Conservation (phyloP, 1,140 invertebrate species). For the Carcinoscorpius rotundicauda region DNA sequence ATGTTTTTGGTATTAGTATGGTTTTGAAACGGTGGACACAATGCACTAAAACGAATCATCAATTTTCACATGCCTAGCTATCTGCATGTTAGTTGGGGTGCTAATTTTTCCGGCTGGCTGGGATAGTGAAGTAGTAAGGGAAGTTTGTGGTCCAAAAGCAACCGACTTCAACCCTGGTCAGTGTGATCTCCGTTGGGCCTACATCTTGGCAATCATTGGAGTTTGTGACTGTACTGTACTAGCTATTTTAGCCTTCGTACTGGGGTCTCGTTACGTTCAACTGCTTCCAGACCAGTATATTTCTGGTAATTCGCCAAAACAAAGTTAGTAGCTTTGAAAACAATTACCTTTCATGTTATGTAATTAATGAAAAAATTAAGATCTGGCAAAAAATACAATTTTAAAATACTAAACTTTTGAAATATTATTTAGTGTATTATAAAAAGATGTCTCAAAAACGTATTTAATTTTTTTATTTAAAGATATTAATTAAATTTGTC, state of each 20-base stretch:
- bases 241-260: conserved; percentile 79
- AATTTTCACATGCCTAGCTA: conserved; percentile 40
- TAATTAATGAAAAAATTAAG: no score
- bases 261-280: conserved; percentile 74
- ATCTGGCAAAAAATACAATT: no score
- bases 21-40: no score
- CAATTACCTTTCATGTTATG: no score
- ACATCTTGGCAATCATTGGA: conserved; percentile 80
- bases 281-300: conserved; percentile 69
- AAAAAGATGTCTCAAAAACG: no score
- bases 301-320: conserved; percentile 19
- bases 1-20: no score
- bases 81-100: conserved; percentile 71
- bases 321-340: background rate
- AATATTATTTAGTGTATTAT: no score
- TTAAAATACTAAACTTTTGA: no score
- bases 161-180: conserved; percentile 58
- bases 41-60: no score
- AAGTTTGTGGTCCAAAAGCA: conserved; percentile 71
- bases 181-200: conserved; percentile 89
- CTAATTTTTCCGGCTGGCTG: conserved; percentile 86
- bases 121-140: conserved; percentile 64
- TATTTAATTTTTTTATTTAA: no score
- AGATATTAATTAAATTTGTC: no score
- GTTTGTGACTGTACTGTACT: conserved; percentile 82